phyloP scores from a whole-genome alignment of 2,797 vertebrate species.

The Coilia nasus region DNA sequence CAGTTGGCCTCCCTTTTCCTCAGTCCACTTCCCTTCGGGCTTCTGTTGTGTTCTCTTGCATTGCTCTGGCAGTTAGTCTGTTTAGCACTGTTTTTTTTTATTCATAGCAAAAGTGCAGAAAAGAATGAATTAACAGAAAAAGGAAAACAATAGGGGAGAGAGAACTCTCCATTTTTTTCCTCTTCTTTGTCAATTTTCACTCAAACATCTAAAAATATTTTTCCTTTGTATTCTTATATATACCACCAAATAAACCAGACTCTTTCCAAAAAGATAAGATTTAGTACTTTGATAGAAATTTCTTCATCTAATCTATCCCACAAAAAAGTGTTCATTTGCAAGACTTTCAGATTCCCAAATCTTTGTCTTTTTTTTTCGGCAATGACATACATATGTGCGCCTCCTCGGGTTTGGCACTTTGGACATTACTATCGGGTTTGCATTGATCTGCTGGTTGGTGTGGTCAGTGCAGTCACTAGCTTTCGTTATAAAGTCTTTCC shows the following conservation, averaged over 20 bases:
- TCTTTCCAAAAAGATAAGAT: slow-evolving; percentile 47
- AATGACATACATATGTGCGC: slow-evolving; percentile 57
- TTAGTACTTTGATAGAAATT: slow-evolving; percentile 74
- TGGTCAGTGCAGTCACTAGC: slow-evolving; percentile 68
- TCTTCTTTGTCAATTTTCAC: slow-evolving; percentile 42
- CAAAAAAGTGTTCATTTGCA: slow-evolving; percentile 32
- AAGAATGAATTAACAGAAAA: slow-evolving; percentile 6
- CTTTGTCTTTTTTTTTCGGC: slow-evolving; percentile 26
- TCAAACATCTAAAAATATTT: slow-evolving; percentile 76
- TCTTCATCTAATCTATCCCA: slow-evolving; percentile 57
- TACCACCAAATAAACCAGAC: slow-evolving; percentile 74
- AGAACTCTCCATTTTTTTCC: slow-evolving; percentile 34
- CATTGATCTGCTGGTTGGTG: slow-evolving; percentile 80
- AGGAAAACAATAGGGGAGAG: slow-evolving; percentile 35
- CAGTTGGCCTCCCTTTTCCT: not conserved
- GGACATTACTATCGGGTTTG: slow-evolving; percentile 74
- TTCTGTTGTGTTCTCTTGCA: slow-evolving; percentile 38
- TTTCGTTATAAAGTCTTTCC: slow-evolving; percentile 61
- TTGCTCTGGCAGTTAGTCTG: slow-evolving; percentile 36
- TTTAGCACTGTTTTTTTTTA: slow-evolving; percentile 31
- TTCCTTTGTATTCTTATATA: slow-evolving; percentile 65
- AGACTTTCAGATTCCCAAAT: slow-evolving; percentile 5
- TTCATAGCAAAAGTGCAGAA: slow-evolving; percentile 45
- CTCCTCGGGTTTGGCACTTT: slow-evolving; percentile 79
- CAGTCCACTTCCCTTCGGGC: slow-evolving; percentile 7